Evolutionary conservation across 1,140 invertebrate species (phyloP), one percentile per base, ranked within the genome.

Genomic region (Ctenoplectra terminalis): DNA sequence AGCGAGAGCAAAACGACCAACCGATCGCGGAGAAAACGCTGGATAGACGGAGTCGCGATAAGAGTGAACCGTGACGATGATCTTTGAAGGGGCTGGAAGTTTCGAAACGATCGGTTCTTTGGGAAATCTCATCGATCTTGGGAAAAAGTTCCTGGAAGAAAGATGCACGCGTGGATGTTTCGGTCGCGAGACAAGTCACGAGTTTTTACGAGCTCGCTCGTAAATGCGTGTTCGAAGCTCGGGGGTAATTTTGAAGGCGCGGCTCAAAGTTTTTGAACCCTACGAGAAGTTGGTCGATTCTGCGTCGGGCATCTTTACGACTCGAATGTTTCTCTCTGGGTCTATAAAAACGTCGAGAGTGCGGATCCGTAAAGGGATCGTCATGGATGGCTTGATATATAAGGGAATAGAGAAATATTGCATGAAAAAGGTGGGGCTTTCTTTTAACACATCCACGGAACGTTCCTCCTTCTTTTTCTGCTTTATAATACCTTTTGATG

Each of bases 141-240:
- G 6, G 0, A 3, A 9, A 50, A 31, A 58, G 31, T 29, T 54
- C 11, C 8, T 1, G 1, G 2, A 26, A 26, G 15, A 23, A 54
- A 1, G 5, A 37, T 29, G 11, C 31, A 48, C 23, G 5, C 72
- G n/a, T 11, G 13, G 20, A 20, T 8, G 11, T 5, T 34, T 2
- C n/a, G 15, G 6, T 34, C 13, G 13, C 8, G 31, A 17, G 37
- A 37, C 31, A 17, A 11, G 8, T 2, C 20, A 1, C 20, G 60
- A 4, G 0, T 20, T 75, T 75, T 64, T 75, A 75, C 60, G 48
- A 64, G 63, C 37, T 4, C 23, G 46, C 60, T 54, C 73, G 73
- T 75, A 75, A 75, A 74, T 6, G 58, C 7, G 43, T 7, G 31
- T 61, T 15, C 9, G 6, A 4, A 23, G 43, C 46, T 34, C 60